phyloP scores from a whole-genome alignment of 92 coral and sea anemone genomes.

The Metridium senile region DNA sequence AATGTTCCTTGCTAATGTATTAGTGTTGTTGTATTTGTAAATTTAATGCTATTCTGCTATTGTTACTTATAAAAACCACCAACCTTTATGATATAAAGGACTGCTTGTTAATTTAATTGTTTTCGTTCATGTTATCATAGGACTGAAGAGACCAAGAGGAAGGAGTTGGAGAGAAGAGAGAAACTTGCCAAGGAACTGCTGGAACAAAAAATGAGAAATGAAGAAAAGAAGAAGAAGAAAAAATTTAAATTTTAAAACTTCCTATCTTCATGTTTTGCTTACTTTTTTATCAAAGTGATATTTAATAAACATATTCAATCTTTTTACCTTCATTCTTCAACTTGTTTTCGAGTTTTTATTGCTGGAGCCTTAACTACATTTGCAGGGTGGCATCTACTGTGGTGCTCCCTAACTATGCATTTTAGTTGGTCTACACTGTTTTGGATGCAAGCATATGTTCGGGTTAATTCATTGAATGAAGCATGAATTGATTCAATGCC shows the following conservation, averaged over 20 bases:
- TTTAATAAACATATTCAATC: background rate
- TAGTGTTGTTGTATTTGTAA: too few species aligned
- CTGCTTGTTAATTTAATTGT: background rate
- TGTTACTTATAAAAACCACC: too few species aligned
- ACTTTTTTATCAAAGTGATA: background rate
- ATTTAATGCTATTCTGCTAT: too few species aligned
- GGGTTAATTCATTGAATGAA: slow-evolving; percentile 18
- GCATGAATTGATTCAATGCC: slow-evolving; percentile 39
- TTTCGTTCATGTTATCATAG: background rate
- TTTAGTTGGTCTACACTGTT: background rate
- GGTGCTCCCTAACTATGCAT: slow-evolving; percentile 21
- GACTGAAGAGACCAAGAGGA: background rate
- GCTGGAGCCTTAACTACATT: slow-evolving; percentile 6
- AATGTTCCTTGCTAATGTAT: too few species aligned
- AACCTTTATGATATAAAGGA: too few species aligned
- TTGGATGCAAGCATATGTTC: slow-evolving; percentile 7
- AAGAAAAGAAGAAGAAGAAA: background rate
- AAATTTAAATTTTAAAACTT: background rate
- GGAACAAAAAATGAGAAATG: too few species aligned
- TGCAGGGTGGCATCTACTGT: slow-evolving; percentile 29
- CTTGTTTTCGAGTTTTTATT: slow-evolving; percentile 11
- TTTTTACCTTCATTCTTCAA: background rate
- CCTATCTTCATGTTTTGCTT: too few species aligned
- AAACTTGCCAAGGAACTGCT: background rate
- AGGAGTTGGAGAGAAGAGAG: background rate